A percentile compares a stretch with the other conserved stretches of the same genome.
These are phyloP conservation scores for Dissostichus mawsoni DNA, from an alignment of 2,113 vertebrate species.

Conservation along the genomic window DNA sequence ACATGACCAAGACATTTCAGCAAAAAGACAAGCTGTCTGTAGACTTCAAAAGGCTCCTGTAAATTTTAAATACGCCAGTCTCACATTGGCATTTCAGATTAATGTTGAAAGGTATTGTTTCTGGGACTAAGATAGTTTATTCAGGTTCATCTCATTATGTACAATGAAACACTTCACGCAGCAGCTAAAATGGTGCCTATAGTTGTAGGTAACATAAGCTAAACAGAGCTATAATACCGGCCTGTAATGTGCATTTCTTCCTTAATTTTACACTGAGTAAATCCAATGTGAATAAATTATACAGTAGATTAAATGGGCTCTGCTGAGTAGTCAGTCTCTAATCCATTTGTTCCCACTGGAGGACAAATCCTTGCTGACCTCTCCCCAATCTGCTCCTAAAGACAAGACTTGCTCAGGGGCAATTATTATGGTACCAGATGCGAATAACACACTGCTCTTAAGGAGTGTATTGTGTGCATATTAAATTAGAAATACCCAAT, in stretches of 20 bases:
- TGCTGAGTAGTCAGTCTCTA: conserved; percentile 62
- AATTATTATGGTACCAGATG: conserved; percentile 46
- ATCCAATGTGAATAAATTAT: conserved; percentile 64
- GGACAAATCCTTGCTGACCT: conserved; percentile 67
- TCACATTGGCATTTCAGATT: conserved; percentile 36
- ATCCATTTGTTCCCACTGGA: conserved; percentile 66
- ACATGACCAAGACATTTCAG: conserved; percentile 11
- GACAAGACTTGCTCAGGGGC: conserved; percentile 22
- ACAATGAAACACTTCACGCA: neutral
- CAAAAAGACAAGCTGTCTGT: neutral
- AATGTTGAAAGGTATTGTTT: conserved; percentile 9
- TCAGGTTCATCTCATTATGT: conserved; percentile 6
- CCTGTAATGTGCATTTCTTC: conserved; percentile 17
- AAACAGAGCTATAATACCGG: conserved; percentile 8
- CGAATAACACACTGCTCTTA: conserved; percentile 24
- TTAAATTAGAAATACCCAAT: neutral
- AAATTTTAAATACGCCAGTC: conserved; percentile 20
- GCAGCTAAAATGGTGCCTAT: neutral
- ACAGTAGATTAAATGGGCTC: conserved; percentile 64
- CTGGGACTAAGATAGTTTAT: conserved; percentile 8
- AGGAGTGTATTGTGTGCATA: neutral
- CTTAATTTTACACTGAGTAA: conserved; percentile 43
- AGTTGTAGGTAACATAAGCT: conserved; percentile 4
- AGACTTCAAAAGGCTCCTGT: conserved; percentile 4
- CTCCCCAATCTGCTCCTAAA: conserved; percentile 34